phyloP scores from a whole-genome alignment of 2,113 vertebrate genomes.

The Dicerorhinus sumatrensis region DNA sequence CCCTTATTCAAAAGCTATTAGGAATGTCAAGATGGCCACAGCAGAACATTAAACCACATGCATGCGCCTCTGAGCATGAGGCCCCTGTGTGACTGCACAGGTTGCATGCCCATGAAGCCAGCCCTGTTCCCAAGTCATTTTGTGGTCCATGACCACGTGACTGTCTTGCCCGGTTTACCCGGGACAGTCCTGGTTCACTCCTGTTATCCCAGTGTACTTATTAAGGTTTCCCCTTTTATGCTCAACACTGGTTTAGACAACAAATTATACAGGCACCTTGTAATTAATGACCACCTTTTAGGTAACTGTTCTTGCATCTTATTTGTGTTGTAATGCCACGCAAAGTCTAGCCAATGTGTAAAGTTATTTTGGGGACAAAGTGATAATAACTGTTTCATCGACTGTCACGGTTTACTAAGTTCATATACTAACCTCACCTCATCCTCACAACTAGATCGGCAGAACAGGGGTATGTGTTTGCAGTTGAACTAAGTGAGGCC shows the following conservation, averaged over 20 bases:
- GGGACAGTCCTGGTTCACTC: not conserved
- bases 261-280: not conserved
- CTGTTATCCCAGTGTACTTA: not conserved
- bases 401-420: not conserved
- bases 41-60: not conserved
- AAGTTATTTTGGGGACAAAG: not conserved
- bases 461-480: not conserved
- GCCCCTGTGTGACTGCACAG: accelerated
- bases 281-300: not conserved
- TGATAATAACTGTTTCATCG: not conserved
- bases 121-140: not conserved
- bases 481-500: not conserved
- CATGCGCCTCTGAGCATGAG: accelerated
- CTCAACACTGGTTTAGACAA: not conserved
- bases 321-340: not conserved
- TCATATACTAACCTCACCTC: not conserved
- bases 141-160: not conserved
- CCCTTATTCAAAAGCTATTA: not conserved
- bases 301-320: not conserved
- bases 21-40: not conserved
- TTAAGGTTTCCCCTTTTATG: not conserved
- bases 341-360: not conserved
- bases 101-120: accelerated
- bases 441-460: not conserved
- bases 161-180: not conserved